Base-by-base conservation (phyloP, 2,797 vertebrate species). In the Sebastes steindachneri region DNA sequence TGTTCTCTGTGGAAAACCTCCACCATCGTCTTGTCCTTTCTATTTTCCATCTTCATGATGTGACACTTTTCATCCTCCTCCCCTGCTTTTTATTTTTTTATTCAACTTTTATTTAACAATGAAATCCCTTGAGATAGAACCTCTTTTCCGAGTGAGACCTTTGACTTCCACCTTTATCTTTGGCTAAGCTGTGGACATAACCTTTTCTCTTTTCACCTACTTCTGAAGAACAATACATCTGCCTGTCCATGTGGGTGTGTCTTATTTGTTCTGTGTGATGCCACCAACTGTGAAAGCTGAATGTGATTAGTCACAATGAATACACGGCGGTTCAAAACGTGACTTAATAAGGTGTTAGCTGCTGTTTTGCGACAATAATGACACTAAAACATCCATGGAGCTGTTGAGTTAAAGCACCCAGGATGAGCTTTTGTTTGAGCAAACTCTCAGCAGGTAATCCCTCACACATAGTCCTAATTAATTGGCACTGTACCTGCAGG, bases 1-100 rank as follows among this genome's bases (percentile, higher is more conserved):
- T 51, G 31, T 29, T 83, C 59, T 28, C 58, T 1, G 66, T 35
- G 25, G 19, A 72, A 73, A 68, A 12, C 31, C 21, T 75, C n/a
- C 54, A 5, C 45, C 45, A 12, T 65, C 15, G 4, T 77, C 25
- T 57, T 66, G 3, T 66, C n/a, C 48, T 62, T 68, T n/a, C 19
- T 85, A 2, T 73, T 76, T 55, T 60, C 71, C 66, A 64, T 89
- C 66, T 86, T 86, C 86, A 89, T 76, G 70, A 26, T 41, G 58
- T 57, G 17, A 66, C 53, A 12, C 55, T 48, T 82, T 70, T 77
- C 77, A 75, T 88, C 57, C 53, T 65, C 73, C 37, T 66, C 51
- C 33, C 31, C 21, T 25, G 65, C 77, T 89, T 21, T 19, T n/a
- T n/a, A 4, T 53, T 53, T 2, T n/a, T 53, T 53, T 53, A 21